Conservation (phyloP, 2,797 vertebrate genomes). For the Enteromius thamalakanensis region DNA sequence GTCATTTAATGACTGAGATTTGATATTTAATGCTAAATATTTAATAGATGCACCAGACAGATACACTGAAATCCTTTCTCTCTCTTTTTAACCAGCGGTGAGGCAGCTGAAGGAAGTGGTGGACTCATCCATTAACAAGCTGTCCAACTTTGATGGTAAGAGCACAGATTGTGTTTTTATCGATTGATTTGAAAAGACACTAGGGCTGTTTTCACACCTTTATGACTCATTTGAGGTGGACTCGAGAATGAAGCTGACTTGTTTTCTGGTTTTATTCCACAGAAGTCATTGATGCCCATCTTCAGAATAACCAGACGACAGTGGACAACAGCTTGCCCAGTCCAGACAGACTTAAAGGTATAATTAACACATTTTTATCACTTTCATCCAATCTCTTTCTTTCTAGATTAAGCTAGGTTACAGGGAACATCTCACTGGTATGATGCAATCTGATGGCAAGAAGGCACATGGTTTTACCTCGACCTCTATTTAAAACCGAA, state of each 20-base stretch:
- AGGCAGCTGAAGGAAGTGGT: slow-evolving; percentile 79
- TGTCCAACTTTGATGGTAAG: slow-evolving; percentile 80
- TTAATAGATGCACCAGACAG: not conserved
- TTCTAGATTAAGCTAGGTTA: not conserved
- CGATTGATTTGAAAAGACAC: not conserved
- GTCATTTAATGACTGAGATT: not conserved
- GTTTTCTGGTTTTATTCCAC: slow-evolving; percentile 13
- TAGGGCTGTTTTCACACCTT: not conserved
- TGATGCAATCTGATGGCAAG: slow-evolving; percentile 16
- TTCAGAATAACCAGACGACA: slow-evolving; percentile 81
- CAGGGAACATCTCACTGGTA: not conserved
- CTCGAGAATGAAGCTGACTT: not conserved
- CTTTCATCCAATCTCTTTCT: not conserved
- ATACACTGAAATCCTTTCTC: not conserved
- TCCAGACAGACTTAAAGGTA: slow-evolving; percentile 78
- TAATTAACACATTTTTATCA: not conserved
- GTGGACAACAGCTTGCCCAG: slow-evolving; percentile 77
- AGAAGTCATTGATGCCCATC: slow-evolving; percentile 79
- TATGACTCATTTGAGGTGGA: not conserved
- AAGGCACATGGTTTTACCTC: not conserved
- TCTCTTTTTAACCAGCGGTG: slow-evolving; percentile 68
- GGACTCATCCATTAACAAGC: slow-evolving; percentile 77
- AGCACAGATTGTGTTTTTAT: not conserved
- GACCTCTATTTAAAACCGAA: not conserved
- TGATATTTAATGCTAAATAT: not conserved